phyloP scores from a whole-genome alignment of 2,113 vertebrate genomes.

The Diphyllodes magnificus region DNA sequence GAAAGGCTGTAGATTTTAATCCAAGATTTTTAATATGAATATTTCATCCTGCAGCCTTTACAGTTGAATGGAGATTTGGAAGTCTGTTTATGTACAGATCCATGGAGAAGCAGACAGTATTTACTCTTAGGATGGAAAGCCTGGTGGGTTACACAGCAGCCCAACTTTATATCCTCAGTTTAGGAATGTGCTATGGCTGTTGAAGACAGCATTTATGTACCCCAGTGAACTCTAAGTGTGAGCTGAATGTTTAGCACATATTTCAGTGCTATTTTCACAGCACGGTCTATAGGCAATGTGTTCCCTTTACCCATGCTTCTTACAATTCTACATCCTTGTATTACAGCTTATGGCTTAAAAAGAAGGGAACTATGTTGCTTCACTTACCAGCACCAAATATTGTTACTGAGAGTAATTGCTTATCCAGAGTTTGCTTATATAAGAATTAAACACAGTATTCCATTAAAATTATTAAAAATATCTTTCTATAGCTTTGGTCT shows the following conservation, averaged over 20 bases:
- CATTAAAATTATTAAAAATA: slow-evolving; percentile 33
- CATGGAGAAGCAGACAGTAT: background rate
- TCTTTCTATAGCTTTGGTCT: background rate
- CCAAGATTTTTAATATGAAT: background rate
- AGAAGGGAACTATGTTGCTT: background rate
- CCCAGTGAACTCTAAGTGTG: background rate
- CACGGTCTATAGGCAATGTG: background rate
- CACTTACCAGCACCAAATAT: background rate
- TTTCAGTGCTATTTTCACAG: slow-evolving; percentile 23
- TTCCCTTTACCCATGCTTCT: background rate
- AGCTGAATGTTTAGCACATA: background rate
- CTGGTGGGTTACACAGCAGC: background rate
- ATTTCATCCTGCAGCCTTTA: background rate
- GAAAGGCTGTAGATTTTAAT: slow-evolving; percentile 3
- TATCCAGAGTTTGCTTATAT: background rate
- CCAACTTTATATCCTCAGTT: background rate
- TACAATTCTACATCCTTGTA: background rate
- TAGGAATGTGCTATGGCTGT: background rate
- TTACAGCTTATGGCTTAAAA: background rate
- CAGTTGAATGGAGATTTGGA: background rate
- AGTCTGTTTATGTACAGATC: background rate
- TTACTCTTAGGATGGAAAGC: background rate
- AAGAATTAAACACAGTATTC: background rate
- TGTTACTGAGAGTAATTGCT: background rate
- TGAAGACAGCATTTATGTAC: background rate